A percentile compares a stretch with the other conserved stretches of the same genome.
phyloP scores from a whole-genome alignment of 1,140 invertebrate species.

The Neuroterus valhalla region DNA sequence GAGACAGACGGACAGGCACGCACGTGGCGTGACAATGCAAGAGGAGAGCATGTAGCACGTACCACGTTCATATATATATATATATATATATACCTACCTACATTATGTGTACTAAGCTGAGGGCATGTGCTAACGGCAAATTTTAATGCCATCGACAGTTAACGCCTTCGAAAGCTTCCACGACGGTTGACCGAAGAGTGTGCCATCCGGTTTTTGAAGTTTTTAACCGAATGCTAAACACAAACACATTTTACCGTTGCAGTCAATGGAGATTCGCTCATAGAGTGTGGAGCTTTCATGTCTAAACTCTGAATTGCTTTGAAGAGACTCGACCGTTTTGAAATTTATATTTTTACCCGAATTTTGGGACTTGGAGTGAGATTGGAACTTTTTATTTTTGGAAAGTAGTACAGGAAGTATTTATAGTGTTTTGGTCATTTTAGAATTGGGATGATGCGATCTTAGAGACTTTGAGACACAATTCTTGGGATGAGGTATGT shows the following conservation, averaged over 20 bases:
- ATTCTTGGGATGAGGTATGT: too few relatives aligned
- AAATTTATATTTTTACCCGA: not conserved
- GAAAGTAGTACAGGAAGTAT: too few relatives aligned
- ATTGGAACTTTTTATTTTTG: too few relatives aligned
- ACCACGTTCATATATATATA: too few relatives aligned
- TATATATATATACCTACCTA: too few relatives aligned
- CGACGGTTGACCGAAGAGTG: not conserved
- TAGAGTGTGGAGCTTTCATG: not conserved
- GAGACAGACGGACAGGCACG: constrained; percentile 7
- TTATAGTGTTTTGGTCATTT: too few relatives aligned
- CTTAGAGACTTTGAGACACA: too few relatives aligned
- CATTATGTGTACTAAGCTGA: not conserved
- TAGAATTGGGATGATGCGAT: too few relatives aligned
- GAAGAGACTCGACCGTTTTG: not conserved
- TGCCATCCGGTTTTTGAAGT: constrained; percentile 25
- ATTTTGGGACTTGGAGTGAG: too few relatives aligned
- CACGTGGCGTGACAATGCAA: constrained; percentile 30
- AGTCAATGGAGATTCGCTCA: not conserved
- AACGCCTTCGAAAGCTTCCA: constrained; percentile 7
- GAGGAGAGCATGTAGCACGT: constrained; percentile 6
- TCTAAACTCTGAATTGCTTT: not conserved
- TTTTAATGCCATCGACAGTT: not conserved
- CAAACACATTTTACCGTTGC: constrained; percentile 22
- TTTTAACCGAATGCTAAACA: not conserved
- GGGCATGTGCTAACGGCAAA: constrained; percentile 14